Base-by-base conservation (phyloP, 1,140 invertebrate species). In the Panagrolaimus sp. region DNA sequence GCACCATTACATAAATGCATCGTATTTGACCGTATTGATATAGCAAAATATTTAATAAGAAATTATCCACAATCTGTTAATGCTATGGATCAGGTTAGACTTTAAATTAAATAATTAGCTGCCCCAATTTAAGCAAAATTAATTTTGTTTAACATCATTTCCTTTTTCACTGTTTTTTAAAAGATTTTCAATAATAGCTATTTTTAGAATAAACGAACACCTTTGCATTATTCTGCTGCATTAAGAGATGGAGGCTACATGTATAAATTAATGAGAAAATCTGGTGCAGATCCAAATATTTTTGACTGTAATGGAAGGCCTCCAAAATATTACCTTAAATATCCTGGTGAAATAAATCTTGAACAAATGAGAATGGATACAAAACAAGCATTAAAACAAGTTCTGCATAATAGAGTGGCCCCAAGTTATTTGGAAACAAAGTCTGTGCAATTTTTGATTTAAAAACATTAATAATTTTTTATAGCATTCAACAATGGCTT, bases 11-110 rank as follows among this genome's bases (percentile, higher is more conserved):
- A 98, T 84, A 92, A 93, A 63, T 92, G 93, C 9, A 89, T 91
- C 0, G 87, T 94, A 67, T 96, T 91, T 79, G 94, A 94, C 0
- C 93, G 97, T 84, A 94, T 93, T 0, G 95, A 96, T 16, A 94
- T 96, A 42, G 91, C 76, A 47, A 82, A 82, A 23, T 86, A 86
- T 68, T 66, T 85, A 45, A 78, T 78, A 9, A 71, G 84, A 48
- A 88, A 91, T 75, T 92, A 92, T 86, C 91, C 91, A 16, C 84
- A 85, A 68, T 91, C 91, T 13, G 71, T 84, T 48, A 77, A 85
- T 71, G 73, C 81, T 8, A 82, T 81, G 80, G 80, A 81, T 73
- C 80, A 81, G 67, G 78, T 79, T 9, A 5, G 5, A 9, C 14
- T 43, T 63, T 65, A 38, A 13, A 67, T 13, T 14, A 8, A 63